A percentile compares a stretch with the other conserved stretches of the same genome.
phyloP scores from a whole-genome alignment of 2,888 invertebrate species.

The Frankliniella fusca region DNA sequence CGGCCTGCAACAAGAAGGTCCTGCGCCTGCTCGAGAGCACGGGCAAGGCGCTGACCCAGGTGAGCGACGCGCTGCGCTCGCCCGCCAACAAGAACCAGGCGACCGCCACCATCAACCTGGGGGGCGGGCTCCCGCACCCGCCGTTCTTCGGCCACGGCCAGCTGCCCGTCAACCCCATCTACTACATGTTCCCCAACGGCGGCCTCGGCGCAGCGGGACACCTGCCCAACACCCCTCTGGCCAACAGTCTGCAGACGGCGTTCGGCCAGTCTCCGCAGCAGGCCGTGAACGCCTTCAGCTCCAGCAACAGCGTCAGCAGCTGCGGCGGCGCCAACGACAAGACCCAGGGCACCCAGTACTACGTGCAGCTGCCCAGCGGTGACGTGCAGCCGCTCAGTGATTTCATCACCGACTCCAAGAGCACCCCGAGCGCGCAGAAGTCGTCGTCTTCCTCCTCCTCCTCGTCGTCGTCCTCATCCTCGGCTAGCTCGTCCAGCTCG shows the following conservation, averaged over 20 bases:
- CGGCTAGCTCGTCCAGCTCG: background rate
- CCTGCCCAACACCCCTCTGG: background rate
- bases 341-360: conserved; percentile 12
- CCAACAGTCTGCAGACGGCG: background rate
- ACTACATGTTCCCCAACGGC: background rate
- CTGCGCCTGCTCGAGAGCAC: conserved; percentile 18
- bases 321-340: background rate
- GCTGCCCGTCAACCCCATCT: conserved; percentile 1
- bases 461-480: background rate
- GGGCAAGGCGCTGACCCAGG: background rate
- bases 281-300: background rate
- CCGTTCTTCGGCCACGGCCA: background rate
- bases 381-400: background rate
- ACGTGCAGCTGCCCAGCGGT: conserved; percentile 11
- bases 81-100: background rate
- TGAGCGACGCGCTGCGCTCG: conserved; percentile 16
- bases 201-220: background rate
- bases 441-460: background rate
- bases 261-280: background rate
- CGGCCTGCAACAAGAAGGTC: conserved; percentile 16
- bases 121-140: background rate
- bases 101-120: conserved; percentile 13
- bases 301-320: background rate
- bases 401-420: background rate
- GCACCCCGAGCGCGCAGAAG: background rate